phyloP scores from a whole-genome alignment of 1,140 invertebrate species.

The Drosophila takahashii region DNA sequence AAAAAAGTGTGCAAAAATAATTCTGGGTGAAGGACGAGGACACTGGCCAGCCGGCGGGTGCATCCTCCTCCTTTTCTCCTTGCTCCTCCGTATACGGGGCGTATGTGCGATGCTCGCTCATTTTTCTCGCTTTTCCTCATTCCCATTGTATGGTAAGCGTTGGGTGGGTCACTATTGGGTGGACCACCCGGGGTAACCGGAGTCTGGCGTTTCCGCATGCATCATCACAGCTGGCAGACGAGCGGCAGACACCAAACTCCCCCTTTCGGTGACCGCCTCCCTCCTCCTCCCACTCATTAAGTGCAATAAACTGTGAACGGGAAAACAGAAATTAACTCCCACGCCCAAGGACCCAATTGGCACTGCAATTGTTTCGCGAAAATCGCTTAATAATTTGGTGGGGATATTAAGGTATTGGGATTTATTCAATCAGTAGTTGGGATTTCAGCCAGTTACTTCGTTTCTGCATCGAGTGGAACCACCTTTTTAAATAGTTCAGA shows the following conservation, averaged over 20 bases:
- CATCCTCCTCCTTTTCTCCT: constrained; percentile 10
- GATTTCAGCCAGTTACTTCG: neutral
- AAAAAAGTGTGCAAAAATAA: constrained; percentile 77
- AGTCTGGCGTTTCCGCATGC: constrained; percentile 63
- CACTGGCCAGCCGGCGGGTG: constrained; percentile 51
- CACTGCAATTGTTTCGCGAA: constrained; percentile 5
- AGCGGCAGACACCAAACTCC: constrained; percentile 53
- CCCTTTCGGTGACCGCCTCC: neutral
- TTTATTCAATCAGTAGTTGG: neutral
- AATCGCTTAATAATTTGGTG: constrained; percentile 7
- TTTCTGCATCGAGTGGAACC: neutral
- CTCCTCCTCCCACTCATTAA: constrained; percentile 61
- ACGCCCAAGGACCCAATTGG: constrained; percentile 26
- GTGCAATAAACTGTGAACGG: constrained; percentile 73
- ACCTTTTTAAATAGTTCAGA: neutral
- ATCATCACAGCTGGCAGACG: constrained; percentile 72
- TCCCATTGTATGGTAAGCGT: constrained; percentile 57
- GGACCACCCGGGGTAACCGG: constrained; percentile 22
- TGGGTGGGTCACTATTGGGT: constrained; percentile 1
- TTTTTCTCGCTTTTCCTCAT: constrained; percentile 49
- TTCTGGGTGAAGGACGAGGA: constrained; percentile 84
- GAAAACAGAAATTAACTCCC: constrained; percentile 65
- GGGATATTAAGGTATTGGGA: neutral
- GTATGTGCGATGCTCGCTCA: constrained; percentile 56
- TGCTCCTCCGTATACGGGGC: constrained; percentile 40